These are phyloP conservation scores for Allolobophora icterica DNA, from an alignment of 2,888 invertebrate genomes.

Conservation along the genomic window DNA sequence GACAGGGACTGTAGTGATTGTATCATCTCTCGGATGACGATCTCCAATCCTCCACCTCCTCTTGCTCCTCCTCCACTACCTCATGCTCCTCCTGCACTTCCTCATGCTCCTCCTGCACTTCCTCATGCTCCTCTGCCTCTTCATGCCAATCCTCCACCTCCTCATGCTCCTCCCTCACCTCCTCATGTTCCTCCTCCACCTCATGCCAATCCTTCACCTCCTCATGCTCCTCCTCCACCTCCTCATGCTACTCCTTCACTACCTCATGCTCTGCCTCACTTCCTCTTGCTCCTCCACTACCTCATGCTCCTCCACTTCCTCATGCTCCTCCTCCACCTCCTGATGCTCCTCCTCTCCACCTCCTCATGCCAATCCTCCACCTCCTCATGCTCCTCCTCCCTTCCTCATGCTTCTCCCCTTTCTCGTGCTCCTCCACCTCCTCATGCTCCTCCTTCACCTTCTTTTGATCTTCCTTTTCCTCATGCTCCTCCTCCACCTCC, in stretches of 20 bases:
- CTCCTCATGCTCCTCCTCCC: too few species aligned
- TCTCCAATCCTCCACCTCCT: not conserved
- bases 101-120: not conserved
- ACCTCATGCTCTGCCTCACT: not conserved
- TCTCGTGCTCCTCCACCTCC: not conserved
- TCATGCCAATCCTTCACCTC: not conserved
- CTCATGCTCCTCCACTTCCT: too few species aligned
- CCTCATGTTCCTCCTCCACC: too few species aligned
- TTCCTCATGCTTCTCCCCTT: not conserved
- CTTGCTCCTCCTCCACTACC: too few species aligned
- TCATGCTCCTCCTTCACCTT: too few species aligned
- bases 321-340: too few species aligned
- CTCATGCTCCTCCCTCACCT: too few species aligned
- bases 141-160: too few species aligned
- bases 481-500: not conserved
- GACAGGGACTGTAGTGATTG: not conserved
- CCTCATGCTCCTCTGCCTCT: too few species aligned
- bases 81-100: not conserved
- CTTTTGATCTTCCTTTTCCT: too few species aligned
- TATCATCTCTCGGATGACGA: not conserved
- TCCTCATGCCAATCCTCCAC: not conserved
- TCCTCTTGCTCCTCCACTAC: not conserved
- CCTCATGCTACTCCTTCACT: too few species aligned
- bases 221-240: not conserved
- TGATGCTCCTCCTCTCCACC: too few species aligned